Evolutionary conservation across 2,113 vertebrate genomes (phyloP).

Genomic region (Myotis brandtii): DNA sequence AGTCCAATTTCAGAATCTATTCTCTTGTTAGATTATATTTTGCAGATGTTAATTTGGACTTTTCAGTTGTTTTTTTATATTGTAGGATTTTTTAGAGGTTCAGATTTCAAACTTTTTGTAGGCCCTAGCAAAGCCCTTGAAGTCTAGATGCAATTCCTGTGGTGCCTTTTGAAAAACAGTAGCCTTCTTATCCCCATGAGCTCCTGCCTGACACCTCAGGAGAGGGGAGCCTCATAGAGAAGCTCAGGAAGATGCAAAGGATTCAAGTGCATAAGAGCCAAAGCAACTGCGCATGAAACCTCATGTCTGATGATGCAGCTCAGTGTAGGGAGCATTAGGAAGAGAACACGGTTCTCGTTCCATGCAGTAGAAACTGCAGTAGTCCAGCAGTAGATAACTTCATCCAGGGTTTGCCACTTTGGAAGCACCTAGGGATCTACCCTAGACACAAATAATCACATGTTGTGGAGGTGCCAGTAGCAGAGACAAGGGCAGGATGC

Average conservation of each 20-base stretch:
- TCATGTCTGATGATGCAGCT: neutral
- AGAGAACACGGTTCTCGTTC: neutral
- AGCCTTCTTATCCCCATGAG: neutral
- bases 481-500: neutral
- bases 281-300: neutral
- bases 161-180: neutral
- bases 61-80: slow-evolving; percentile 14
- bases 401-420: neutral
- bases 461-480: neutral
- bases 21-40: neutral
- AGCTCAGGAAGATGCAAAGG: neutral
- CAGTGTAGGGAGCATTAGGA: neutral
- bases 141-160: neutral
- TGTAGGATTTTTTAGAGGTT: slow-evolving; percentile 7
- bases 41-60: slow-evolving; percentile 18
- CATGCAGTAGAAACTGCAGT: neutral
- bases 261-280: neutral
- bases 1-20: neutral
- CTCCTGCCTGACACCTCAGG: neutral
- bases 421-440: neutral
- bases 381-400: neutral
- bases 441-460: neutral
- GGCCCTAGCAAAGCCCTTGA: neutral
- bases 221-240: neutral
- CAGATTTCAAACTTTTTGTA: neutral